phyloP scores from a whole-genome alignment of 1,140 invertebrate genomes.

The Drosophila dunni region DNA sequence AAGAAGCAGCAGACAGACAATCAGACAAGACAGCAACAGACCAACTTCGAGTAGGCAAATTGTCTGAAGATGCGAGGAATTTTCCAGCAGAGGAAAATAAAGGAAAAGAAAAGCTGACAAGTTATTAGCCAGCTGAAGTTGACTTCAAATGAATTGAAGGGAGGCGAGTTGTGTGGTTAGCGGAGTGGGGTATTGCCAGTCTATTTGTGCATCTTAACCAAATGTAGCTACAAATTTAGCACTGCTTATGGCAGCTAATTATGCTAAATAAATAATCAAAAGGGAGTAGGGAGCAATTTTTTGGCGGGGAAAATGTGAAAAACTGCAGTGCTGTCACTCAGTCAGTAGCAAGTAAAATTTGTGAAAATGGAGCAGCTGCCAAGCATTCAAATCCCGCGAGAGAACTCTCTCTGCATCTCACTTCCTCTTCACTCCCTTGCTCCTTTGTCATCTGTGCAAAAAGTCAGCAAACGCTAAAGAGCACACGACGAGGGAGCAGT shows the following conservation, averaged over 20 bases:
- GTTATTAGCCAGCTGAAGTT: constrained; percentile 64
- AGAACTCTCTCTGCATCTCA: constrained; percentile 7
- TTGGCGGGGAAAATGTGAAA: background rate
- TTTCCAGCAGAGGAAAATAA: constrained; percentile 15
- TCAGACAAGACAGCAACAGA: constrained; percentile 40
- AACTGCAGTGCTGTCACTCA: constrained; percentile 18
- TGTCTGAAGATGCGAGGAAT: constrained; percentile 19
- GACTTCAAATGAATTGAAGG: constrained; percentile 1
- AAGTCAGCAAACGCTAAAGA: constrained; percentile 82
- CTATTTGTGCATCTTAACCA: constrained; percentile 6
- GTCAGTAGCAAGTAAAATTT: constrained; percentile 36
- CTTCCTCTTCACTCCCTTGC: background rate
- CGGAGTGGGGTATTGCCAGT: too few relatives aligned
- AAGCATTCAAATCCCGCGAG: constrained; percentile 22
- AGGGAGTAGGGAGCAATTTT: background rate
- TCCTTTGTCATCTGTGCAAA: constrained; percentile 42
- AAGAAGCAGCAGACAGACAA: constrained; percentile 15
- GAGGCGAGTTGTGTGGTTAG: background rate
- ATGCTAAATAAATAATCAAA: constrained; percentile 56
- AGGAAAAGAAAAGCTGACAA: constrained; percentile 61
- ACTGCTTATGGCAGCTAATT: constrained; percentile 41
- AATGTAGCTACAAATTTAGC: constrained; percentile 45
- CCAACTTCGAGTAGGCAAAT: constrained; percentile 68
- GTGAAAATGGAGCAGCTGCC: constrained; percentile 72
- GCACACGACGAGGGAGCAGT: constrained; percentile 40